These are phyloP conservation scores for Mormyrus hasselquistii DNA, from an alignment of 2,797 vertebrate species.

Conservation along the genomic window DNA sequence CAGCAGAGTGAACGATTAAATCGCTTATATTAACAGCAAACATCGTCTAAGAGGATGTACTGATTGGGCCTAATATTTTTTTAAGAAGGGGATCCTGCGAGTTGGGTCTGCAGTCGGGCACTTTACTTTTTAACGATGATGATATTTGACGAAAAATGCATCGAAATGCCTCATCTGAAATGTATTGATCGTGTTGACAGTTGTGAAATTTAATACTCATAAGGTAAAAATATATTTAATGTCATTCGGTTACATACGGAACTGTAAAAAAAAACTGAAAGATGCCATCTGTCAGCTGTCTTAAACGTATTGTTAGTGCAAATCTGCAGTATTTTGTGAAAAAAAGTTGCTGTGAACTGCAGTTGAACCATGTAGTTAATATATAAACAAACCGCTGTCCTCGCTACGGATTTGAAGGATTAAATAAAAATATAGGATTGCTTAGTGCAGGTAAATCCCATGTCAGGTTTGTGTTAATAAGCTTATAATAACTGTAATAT, in stretches of 20 bases:
- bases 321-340: not conserved
- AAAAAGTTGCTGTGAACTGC: not conserved
- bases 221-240: not conserved
- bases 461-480: not conserved
- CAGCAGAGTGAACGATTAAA: not conserved
- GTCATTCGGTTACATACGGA: not conserved
- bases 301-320: not conserved
- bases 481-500: not conserved
- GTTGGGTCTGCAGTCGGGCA: not conserved
- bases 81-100: not conserved
- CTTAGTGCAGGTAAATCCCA: not conserved
- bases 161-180: not conserved
- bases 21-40: not conserved
- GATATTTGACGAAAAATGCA: not conserved
- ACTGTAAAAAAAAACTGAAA: not conserved
- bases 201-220: not conserved
- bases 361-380: not conserved
- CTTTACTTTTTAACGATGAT: not conserved
- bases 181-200: not conserved
- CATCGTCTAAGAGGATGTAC: not conserved
- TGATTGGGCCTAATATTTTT: not conserved
- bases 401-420: not conserved
- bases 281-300: not conserved
- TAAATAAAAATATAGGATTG: not conserved
- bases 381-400: not conserved